A percentile compares a stretch with the other conserved stretches of the same genome.
phyloP scores from a whole-genome alignment of 2,113 vertebrate genomes.

The Eulemur rufifrons region DNA sequence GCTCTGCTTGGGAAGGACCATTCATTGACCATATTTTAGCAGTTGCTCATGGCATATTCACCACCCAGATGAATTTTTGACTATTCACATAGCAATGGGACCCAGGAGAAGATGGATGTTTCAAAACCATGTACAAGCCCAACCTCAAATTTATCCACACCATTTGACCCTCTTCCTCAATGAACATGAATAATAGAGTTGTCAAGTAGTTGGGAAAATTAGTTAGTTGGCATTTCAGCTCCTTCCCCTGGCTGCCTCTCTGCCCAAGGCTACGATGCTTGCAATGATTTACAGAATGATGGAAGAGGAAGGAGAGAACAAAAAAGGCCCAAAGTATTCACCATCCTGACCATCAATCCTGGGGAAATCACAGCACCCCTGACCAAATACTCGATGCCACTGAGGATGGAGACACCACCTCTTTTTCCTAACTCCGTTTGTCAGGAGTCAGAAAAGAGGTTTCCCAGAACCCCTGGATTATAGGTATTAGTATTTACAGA shows the following conservation, averaged over 20 bases:
- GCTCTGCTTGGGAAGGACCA: neutral
- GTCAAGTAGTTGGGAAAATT: neutral
- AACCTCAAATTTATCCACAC: neutral
- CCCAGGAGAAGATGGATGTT: neutral
- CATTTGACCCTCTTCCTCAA: neutral
- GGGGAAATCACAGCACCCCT: neutral
- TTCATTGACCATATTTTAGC: neutral
- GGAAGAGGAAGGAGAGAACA: neutral
- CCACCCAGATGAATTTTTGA: neutral
- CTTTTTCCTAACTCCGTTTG: neutral
- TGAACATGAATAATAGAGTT: neutral
- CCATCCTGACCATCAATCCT: neutral
- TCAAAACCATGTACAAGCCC: neutral
- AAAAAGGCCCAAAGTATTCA: neutral
- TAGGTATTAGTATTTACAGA: neutral
- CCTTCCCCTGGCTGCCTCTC: neutral
- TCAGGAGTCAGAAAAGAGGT: neutral
- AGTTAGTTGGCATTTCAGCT: neutral
- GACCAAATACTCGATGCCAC: neutral
- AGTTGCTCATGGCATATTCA: neutral
- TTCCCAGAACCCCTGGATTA: neutral
- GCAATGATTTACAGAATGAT: neutral
- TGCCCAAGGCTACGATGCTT: neutral
- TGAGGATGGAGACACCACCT: neutral
- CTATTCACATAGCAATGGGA: neutral